phyloP scores from a whole-genome alignment of 2,113 vertebrate species.

The Crotophaga sulcirostris region DNA sequence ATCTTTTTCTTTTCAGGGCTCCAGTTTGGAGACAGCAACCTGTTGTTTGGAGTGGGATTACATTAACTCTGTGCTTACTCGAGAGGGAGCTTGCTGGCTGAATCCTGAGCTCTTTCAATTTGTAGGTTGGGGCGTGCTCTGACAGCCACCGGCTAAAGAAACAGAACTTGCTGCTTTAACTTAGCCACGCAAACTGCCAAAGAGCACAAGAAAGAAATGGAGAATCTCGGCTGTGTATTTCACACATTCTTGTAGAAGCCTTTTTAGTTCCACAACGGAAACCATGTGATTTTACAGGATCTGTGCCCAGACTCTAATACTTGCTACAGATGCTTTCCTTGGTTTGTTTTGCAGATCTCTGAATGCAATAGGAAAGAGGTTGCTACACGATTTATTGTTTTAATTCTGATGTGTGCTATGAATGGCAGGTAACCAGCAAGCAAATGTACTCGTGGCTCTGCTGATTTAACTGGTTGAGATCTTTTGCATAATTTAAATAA shows the following conservation, averaged over 20 bases:
- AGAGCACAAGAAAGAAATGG: slow-evolving; percentile 28
- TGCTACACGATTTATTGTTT: not conserved
- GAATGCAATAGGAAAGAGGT: not conserved
- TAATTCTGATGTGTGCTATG: not conserved
- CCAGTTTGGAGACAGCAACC: not conserved
- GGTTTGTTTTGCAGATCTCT: slow-evolving; percentile 2
- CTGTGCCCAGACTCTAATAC: slow-evolving; percentile 30
- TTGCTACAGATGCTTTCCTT: slow-evolving; percentile 33
- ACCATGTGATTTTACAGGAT: slow-evolving; percentile 30
- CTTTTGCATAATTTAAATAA: not conserved
- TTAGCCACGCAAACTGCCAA: slow-evolving; percentile 2
- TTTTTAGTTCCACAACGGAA: slow-evolving; percentile 58
- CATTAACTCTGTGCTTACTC: not conserved
- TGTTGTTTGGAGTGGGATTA: not conserved
- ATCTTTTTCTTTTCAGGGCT: not conserved
- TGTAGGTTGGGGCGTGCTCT: not conserved
- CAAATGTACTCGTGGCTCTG: not conserved
- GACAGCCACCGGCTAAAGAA: not conserved
- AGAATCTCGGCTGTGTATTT: slow-evolving; percentile 34
- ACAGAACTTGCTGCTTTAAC: not conserved
- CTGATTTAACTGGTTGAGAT: not conserved
- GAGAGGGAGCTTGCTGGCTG: not conserved
- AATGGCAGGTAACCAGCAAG: slow-evolving; percentile 5
- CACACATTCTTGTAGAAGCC: slow-evolving; percentile 32
- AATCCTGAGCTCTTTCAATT: not conserved